A percentile compares a stretch with the other conserved stretches of the same genome.
phyloP scores from a whole-genome alignment of 2,797 vertebrate species.

The Todus mexicanus region DNA sequence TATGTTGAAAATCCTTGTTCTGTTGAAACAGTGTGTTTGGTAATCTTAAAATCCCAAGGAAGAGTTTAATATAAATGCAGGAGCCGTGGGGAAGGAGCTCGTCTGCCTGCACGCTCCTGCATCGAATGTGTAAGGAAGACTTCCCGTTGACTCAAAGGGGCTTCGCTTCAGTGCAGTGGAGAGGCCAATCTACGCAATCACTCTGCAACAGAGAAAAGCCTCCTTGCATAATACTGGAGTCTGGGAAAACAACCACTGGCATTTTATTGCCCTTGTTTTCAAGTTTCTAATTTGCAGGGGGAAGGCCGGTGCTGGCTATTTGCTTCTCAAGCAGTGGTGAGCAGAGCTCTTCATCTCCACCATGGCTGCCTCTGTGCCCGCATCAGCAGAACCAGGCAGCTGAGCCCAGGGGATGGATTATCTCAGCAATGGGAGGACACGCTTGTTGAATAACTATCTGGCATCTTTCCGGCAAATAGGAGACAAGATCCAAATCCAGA shows the following conservation, averaged over 20 bases:
- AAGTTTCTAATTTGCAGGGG: neutral
- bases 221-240: neutral
- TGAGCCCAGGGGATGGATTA: neutral
- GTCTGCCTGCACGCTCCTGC: neutral
- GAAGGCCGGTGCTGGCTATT: neutral
- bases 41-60: neutral
- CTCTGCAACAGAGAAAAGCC: neutral
- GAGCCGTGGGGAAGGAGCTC: neutral
- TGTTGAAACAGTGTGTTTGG: neutral
- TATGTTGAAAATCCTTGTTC: neutral
- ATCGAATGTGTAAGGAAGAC: neutral
- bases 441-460: neutral
- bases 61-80: neutral
- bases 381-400: fast-evolving
- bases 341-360: neutral
- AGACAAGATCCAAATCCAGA: neutral
- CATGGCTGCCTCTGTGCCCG: neutral
- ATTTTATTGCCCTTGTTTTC: neutral
- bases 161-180: neutral
- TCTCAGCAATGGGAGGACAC: neutral
- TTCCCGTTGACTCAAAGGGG: neutral
- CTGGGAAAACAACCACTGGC: neutral
- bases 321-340: neutral
- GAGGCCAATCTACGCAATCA: fast-evolving
- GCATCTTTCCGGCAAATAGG: neutral